phyloP scores from a whole-genome alignment of 2,888 invertebrate genomes.

The Unio pictorum region DNA sequence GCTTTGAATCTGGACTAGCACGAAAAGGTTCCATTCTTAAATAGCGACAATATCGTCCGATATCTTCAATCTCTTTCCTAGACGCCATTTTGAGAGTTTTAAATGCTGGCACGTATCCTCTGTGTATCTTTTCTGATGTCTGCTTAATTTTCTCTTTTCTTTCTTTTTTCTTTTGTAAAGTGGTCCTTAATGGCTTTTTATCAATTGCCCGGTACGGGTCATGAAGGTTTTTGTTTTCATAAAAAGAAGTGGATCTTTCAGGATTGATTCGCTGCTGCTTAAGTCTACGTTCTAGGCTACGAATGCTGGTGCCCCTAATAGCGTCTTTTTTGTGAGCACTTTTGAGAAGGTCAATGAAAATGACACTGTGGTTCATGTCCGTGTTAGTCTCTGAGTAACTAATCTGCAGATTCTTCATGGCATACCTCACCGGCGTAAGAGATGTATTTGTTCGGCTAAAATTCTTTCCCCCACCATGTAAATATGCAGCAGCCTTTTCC shows the following conservation, averaged over 20 bases:
- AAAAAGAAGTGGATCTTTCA: conserved; percentile 39
- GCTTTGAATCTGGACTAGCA: too few relatives aligned
- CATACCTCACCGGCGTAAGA: conserved; percentile 37
- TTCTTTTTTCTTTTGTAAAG: conserved; percentile 50
- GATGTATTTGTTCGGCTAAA: conserved; percentile 48
- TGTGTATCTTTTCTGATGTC: conserved; percentile 46
- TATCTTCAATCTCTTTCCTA: conserved; percentile 40
- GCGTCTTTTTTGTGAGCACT: conserved; percentile 38
- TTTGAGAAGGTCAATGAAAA: conserved; percentile 51
- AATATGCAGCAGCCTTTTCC: conserved; percentile 45
- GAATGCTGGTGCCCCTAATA: too few relatives aligned
- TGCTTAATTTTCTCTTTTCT: conserved; percentile 48
- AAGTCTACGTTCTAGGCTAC: conserved; percentile 30
- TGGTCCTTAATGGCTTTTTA: conserved; percentile 37
- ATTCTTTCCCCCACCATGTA: conserved; percentile 41
- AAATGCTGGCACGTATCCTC: conserved; percentile 46
- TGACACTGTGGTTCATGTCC: conserved; percentile 47
- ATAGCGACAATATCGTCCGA: conserved; percentile 42
- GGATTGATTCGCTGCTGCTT: conserved; percentile 41
- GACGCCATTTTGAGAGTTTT: conserved; percentile 36
- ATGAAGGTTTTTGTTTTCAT: conserved; percentile 33
- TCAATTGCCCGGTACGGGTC: conserved; percentile 29
- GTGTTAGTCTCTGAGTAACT: conserved; percentile 55
- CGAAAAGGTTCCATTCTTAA: conserved; percentile 29
- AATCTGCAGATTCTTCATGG: conserved; percentile 44